Conservation (phyloP, 2,888 invertebrate genomes). For the Caenorhabditis imperialis region DNA sequence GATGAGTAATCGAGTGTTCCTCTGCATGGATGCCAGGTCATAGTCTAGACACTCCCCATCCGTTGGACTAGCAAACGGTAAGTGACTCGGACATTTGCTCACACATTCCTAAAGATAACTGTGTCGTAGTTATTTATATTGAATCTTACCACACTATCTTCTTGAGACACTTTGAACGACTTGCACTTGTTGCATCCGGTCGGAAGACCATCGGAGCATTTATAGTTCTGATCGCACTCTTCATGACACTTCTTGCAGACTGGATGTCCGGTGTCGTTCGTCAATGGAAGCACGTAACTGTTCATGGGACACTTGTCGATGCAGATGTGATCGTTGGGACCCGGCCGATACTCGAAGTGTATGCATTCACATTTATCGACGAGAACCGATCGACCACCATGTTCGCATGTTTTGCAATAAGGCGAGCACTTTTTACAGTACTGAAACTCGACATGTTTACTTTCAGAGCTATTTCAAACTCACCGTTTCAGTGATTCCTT, state of each 20-base stretch:
- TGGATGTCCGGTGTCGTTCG: slow-evolving; percentile 3
- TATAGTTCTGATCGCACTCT: slow-evolving; percentile 65
- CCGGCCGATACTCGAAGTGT: slow-evolving; percentile 19
- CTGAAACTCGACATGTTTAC: slow-evolving; percentile 28
- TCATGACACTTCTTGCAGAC: slow-evolving; percentile 46
- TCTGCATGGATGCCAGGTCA: slow-evolving; percentile 53
- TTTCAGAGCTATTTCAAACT: not conserved
- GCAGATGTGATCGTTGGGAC: slow-evolving; percentile 15
- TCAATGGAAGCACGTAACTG: not conserved
- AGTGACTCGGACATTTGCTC: slow-evolving; percentile 55
- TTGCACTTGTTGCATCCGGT: slow-evolving; percentile 45
- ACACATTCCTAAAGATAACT: slow-evolving; percentile 57
- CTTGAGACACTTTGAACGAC: not conserved
- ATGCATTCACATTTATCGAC: slow-evolving; percentile 51
- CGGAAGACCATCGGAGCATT: slow-evolving; percentile 44
- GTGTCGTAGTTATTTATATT: not conserved
- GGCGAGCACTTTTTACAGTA: slow-evolving; percentile 62
- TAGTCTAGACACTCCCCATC: slow-evolving; percentile 54
- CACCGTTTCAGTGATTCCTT: slow-evolving; percentile 47
- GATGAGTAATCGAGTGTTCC: slow-evolving; percentile 38
- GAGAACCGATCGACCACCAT: slow-evolving; percentile 33
- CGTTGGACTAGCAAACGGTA: slow-evolving; percentile 49
- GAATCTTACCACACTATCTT: slow-evolving; percentile 11
- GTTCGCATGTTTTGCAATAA: slow-evolving; percentile 58
- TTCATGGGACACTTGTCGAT: slow-evolving; percentile 27